Evolutionary conservation across 2,888 invertebrate genomes (phyloP).

Genomic region (Tetragnatha montana): DNA sequence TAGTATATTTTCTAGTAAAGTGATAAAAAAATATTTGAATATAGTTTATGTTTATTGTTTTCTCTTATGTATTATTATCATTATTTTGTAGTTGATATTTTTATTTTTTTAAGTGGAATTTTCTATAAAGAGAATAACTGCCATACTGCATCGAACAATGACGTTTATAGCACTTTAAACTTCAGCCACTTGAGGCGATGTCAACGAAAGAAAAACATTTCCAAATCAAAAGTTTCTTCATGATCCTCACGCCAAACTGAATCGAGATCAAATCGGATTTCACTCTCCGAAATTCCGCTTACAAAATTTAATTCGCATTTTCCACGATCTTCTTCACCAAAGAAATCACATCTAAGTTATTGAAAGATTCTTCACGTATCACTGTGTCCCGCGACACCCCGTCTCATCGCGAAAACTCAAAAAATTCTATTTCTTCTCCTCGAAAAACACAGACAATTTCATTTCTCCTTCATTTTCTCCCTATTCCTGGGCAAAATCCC

Average conservation of each 20-base stretch:
- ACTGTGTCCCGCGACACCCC: not conserved
- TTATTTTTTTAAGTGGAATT: too few species aligned
- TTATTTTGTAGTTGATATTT: too few species aligned
- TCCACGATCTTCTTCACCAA: slow-evolving; percentile 3
- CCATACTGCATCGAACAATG: too few species aligned
- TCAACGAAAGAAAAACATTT: too few species aligned
- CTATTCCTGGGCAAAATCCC: not conserved
- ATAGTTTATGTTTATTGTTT: too few species aligned
- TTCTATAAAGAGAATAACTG: too few species aligned
- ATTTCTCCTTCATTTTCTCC: slow-evolving; percentile 17
- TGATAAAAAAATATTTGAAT: too few species aligned
- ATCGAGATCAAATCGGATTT: not conserved
- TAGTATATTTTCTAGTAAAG: too few species aligned
- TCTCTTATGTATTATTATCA: too few species aligned
- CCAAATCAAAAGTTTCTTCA: too few species aligned
- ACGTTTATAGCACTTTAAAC: too few species aligned
- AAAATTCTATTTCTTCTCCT: slow-evolving; percentile 28
- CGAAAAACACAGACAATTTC: slow-evolving; percentile 28
- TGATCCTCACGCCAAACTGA: not conserved
- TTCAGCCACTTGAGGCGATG: too few species aligned
- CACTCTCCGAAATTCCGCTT: not conserved
- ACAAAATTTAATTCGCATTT: slow-evolving; percentile 23
- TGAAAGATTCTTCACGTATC: slow-evolving; percentile 14
- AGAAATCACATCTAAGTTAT: slow-evolving; percentile 32
- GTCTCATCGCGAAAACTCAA: slow-evolving; percentile 23